A percentile compares a stretch with the other conserved stretches of the same genome.
These are phyloP conservation scores for Drosophila rufa DNA, from an alignment of 1,140 invertebrate species.

Conservation along the genomic window DNA sequence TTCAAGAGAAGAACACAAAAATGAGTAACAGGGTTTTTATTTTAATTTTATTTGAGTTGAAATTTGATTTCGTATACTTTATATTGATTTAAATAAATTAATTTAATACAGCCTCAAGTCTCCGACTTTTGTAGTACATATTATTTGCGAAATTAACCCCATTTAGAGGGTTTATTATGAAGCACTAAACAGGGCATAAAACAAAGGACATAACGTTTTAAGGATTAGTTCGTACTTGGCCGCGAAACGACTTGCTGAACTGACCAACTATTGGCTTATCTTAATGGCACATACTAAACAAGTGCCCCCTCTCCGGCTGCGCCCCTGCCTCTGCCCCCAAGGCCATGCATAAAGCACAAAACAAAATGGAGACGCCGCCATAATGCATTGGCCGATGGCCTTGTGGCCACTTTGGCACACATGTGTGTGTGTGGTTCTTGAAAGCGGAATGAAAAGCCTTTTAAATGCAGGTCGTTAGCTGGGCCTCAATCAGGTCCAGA, in stretches of 20 bases:
- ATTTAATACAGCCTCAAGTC: background rate
- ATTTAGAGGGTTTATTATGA: background rate
- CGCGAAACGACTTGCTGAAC: background rate
- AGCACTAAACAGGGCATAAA: background rate
- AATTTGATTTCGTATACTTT: too few relatives aligned
- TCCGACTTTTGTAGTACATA: background rate
- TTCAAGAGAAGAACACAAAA: background rate
- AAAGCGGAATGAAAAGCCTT: constrained; percentile 25
- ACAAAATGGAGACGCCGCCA: constrained; percentile 19
- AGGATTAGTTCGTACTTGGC: constrained; percentile 14
- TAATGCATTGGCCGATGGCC: constrained; percentile 48
- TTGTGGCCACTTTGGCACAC: constrained; percentile 27
- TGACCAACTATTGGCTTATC: constrained; percentile 28
- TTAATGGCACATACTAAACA: constrained; percentile 17
- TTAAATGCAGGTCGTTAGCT: constrained; percentile 49
- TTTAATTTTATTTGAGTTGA: background rate
- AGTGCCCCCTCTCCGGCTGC: background rate
- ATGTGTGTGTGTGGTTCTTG: constrained; percentile 1
- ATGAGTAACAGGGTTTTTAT: background rate
- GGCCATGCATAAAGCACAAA: background rate
- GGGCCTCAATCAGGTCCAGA: constrained; percentile 34
- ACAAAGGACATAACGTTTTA: background rate
- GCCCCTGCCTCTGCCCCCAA: background rate
- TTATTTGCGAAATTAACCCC: constrained; percentile 8
- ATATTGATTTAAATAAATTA: too few relatives aligned